Percentiles rank a stretch among this genome's conserved stretches.
These are phyloP conservation scores for Augiades crinisus DNA, from an alignment of 2,888 invertebrate genomes.

Conservation along the genomic window DNA sequence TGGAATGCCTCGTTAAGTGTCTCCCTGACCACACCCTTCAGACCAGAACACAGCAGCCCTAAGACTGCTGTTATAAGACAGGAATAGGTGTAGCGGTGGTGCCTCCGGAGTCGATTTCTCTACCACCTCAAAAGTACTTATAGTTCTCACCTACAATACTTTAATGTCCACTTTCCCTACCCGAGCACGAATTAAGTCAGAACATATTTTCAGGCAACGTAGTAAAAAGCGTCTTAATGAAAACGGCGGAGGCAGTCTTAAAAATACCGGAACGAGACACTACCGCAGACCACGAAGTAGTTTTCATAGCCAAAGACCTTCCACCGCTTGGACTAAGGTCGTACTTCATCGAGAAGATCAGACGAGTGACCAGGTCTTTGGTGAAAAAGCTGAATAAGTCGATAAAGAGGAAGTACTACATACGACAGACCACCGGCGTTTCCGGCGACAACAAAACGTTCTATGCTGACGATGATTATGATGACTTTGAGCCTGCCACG, in stretches of 20 bases:
- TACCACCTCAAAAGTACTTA: too few species aligned
- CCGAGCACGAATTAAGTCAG: too few species aligned
- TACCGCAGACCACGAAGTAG: conserved; percentile 82
- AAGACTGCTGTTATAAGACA: too few species aligned
- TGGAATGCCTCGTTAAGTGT: too few species aligned
- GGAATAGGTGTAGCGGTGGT: too few species aligned
- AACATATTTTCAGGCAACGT: conserved; percentile 25
- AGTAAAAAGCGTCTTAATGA: conserved; percentile 82
- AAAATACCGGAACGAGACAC: conserved; percentile 79
- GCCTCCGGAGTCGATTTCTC: too few species aligned
- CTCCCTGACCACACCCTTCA: too few species aligned
- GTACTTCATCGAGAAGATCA: conserved; percentile 68
- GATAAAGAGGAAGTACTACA: conserved; percentile 44
- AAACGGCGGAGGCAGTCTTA: conserved; percentile 80
- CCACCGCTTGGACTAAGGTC: conserved; percentile 87
- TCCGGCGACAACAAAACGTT: conserved; percentile 38
- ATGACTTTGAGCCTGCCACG: too few species aligned
- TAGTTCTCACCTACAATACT: too few species aligned
- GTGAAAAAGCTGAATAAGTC: conserved; percentile 45
- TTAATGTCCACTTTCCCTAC: too few species aligned
- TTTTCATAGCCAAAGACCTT: conserved; percentile 84
- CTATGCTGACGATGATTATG: conserved; percentile 35
- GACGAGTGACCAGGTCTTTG: conserved; percentile 34
- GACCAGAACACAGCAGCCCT: too few species aligned
- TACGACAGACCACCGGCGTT: conserved; percentile 42